These are phyloP conservation scores for Anagrus nilaparvatae DNA, from an alignment of 1,140 invertebrate species.

Conservation along the genomic window DNA sequence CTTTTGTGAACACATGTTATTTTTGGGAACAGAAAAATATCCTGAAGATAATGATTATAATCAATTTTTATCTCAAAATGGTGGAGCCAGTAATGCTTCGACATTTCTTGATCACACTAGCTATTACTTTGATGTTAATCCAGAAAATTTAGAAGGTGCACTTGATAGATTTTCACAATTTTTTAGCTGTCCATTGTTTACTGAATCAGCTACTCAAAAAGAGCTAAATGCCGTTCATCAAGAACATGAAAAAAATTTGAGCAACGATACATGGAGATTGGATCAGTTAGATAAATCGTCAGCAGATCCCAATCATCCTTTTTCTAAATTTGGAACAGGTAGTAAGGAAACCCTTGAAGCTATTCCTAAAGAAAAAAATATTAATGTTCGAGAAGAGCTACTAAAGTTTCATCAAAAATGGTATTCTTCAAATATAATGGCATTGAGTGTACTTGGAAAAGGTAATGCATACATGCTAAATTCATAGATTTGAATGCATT, in stretches of 20 bases:
- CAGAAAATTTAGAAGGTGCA: constrained; percentile 65
- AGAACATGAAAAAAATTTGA: constrained; percentile 90
- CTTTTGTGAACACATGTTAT: constrained; percentile 98
- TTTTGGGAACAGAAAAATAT: constrained; percentile 90
- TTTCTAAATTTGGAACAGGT: constrained; percentile 85
- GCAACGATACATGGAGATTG: constrained; percentile 77
- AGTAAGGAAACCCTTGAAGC: constrained; percentile 73
- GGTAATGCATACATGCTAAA: too few species aligned
- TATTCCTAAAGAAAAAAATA: constrained; percentile 67
- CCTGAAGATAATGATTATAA: constrained; percentile 88
- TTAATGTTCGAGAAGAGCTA: constrained; percentile 76
- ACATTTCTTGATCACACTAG: constrained; percentile 85
- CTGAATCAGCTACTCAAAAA: constrained; percentile 76
- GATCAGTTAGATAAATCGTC: constrained; percentile 80
- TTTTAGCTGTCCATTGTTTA: constrained; percentile 87
- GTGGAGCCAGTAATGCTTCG: constrained; percentile 80
- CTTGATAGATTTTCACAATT: constrained; percentile 94
- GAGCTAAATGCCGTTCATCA: constrained; percentile 94
- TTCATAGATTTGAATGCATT: too few species aligned
- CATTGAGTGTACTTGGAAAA: constrained; percentile 79
- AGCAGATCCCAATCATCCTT: constrained; percentile 67
- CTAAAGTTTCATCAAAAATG: constrained; percentile 83
- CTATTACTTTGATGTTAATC: constrained; percentile 90
- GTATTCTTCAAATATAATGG: constrained; percentile 95
- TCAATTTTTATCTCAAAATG: constrained; percentile 82